Evolutionary conservation across 92 coral and sea anemone species (phyloP), one percentile per base, ranked within the genome.

Genomic region (Epizoanthus rinbou): DNA sequence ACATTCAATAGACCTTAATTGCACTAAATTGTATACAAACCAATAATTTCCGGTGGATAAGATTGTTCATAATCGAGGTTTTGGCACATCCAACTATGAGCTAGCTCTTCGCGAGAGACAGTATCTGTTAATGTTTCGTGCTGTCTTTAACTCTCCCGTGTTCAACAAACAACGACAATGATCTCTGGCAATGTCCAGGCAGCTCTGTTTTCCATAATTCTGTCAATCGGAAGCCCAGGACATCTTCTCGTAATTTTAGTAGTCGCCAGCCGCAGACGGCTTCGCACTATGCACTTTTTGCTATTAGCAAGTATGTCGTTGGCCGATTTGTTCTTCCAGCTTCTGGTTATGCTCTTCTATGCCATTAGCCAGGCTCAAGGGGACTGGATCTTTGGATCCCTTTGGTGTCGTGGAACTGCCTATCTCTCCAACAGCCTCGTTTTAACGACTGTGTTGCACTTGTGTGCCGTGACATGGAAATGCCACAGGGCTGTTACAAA

Each of bases 401-500:
- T 23, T 6, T 75, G 80, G 80, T 75, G 80, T 35, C 80, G n/a
- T 56, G 67, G 66, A 16, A 75, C 80, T 17, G 80, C 31, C 8
- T 25, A 54, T 57, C 66, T 75, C 17, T 8, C 25, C 31, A 21
- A 24, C n/a, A 17, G 60, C n/a, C 62, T 75, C 9, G 24, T 64
- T 9, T 28, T 31, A 14, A 28, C 80, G 28, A 57, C 80, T 28
- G 67, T 57, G 13, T 57, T 56, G n/a, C 31, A 28, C 31, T 19
- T 75, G 41, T 75, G 80, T 33, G 80, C 80, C 1, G 67, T 75
- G 9, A 75, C 66, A 16, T 75, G 53, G 50, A 66, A 75, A 7
- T 75, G 80, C 62, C 53, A 75, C 22, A 25, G 80, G 43, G 80
- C 80, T 8, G 14, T 75, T 66, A 75, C 80, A 56, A 75, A 75